Percentiles rank a stretch among this genome's conserved stretches.
Evolutionary conservation across 2,888 invertebrate genomes (phyloP).

Genomic region (Spodoptera littoralis): DNA sequence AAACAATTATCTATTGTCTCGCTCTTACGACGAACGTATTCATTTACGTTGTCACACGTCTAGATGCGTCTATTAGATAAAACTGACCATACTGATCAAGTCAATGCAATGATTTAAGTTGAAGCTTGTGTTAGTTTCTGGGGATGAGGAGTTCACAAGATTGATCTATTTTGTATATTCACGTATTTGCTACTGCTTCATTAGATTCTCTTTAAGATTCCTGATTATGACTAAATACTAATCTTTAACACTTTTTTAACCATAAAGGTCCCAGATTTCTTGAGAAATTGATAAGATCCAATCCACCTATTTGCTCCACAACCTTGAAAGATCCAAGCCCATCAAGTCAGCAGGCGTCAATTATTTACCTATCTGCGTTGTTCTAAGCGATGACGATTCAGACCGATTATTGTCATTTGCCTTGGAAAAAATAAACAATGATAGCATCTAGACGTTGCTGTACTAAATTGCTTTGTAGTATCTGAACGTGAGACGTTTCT

Average conservation of each 20-base stretch:
- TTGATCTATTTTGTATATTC: no score
- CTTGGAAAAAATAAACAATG: slow-evolving; percentile 49
- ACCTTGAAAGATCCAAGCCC: slow-evolving; percentile 24
- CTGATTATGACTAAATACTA: no score
- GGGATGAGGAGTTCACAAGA: no score
- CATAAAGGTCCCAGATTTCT: no score
- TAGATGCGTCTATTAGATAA: not conserved
- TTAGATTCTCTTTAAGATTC: no score
- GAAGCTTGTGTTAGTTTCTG: not conserved
- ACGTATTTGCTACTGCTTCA: no score
- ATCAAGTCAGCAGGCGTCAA: slow-evolving; percentile 25
- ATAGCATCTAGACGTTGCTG: slow-evolving; percentile 29
- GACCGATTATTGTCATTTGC: slow-evolving; percentile 48
- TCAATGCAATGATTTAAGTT: not conserved
- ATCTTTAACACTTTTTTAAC: no score
- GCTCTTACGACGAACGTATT: slow-evolving; percentile 22
- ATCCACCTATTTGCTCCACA: not conserved
- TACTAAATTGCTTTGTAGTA: slow-evolving; percentile 46
- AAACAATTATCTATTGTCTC: slow-evolving; percentile 50
- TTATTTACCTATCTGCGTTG: slow-evolving; percentile 46
- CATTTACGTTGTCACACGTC: no score
- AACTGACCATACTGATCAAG: not conserved
- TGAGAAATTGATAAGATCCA: no score
- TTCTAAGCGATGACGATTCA: slow-evolving; percentile 26
- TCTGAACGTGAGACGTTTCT: slow-evolving; percentile 26